Percentiles rank a stretch among this genome's conserved stretches.
Conservation (phyloP, 2,113 vertebrate genomes). For the Campylorhamphus procurvoides region DNA sequence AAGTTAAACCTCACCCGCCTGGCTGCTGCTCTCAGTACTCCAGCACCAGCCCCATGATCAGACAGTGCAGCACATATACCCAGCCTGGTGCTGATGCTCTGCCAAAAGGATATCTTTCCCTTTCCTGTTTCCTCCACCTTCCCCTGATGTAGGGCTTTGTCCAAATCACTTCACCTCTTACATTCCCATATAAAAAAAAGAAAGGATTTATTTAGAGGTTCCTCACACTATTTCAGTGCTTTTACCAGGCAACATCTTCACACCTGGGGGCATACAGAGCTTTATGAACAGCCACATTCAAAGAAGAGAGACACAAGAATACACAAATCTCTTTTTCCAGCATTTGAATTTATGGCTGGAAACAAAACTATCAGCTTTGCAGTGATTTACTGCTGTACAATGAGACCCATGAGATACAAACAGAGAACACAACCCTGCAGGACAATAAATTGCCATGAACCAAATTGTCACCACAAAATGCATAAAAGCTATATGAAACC, state of each 20-base stretch:
- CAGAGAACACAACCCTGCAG: constrained; percentile 12
- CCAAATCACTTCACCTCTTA: not conserved
- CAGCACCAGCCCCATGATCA: not conserved
- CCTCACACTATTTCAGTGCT: not conserved
- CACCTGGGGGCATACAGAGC: not conserved
- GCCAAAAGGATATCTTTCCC: not conserved
- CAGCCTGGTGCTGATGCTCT: not conserved
- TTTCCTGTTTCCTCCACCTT: not conserved
- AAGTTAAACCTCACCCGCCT: not conserved
- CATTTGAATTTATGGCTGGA: constrained; percentile 47
- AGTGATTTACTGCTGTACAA: constrained; percentile 5
- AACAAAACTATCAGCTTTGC: constrained; percentile 32
- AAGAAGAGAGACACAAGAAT: not conserved
- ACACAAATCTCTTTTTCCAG: not conserved
- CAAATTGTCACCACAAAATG: not conserved
- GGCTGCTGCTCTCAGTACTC: not conserved
- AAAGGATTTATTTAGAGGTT: not conserved
- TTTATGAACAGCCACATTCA: not conserved
- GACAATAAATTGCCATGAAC: constrained; percentile 41
- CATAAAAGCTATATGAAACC: not conserved
- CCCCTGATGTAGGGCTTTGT: not conserved
- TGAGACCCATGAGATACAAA: constrained; percentile 2
- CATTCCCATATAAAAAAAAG: not conserved
- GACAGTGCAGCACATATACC: rapidly evolving
- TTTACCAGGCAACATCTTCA: not conserved